Percentiles rank a stretch among this genome's conserved stretches.
These are phyloP conservation scores for Drosophila subquinaria DNA, from an alignment of 2,888 invertebrate genomes.

Conservation along the genomic window DNA sequence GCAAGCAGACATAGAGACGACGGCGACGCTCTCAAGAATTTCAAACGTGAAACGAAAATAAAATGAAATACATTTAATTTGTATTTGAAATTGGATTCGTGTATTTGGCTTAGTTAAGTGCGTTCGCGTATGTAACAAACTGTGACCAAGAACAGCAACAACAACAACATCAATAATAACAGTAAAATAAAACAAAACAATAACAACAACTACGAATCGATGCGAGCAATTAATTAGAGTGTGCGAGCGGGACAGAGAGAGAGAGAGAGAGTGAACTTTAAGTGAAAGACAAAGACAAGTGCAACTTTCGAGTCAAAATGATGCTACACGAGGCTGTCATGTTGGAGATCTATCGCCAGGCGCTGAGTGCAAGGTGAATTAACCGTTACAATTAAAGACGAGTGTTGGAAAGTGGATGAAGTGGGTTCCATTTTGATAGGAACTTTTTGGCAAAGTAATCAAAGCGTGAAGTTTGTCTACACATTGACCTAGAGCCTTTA, in stretches of 20 bases:
- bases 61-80: conserved; percentile 64
- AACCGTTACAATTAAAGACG: conserved; percentile 37
- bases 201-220: conserved; percentile 30
- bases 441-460: no score
- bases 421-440: neutral
- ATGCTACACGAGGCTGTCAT: conserved; percentile 86
- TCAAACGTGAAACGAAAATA: conserved; percentile 56
- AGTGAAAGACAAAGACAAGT: conserved; percentile 19
- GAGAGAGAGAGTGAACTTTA: neutral
- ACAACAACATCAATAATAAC: conserved; percentile 18
- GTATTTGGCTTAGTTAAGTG: conserved; percentile 52
- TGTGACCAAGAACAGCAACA: conserved; percentile 32
- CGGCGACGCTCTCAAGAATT: conserved; percentile 62
- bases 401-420: conserved; percentile 15
- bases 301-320: conserved; percentile 74
- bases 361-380: conserved; percentile 85
- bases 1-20: conserved; percentile 44
- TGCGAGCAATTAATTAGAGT: conserved; percentile 39
- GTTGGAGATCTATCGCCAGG: conserved; percentile 86
- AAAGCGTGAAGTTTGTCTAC: no score
- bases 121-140: conserved; percentile 31
- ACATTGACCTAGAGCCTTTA: no score
- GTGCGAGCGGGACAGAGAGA: neutral
- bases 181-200: conserved; percentile 19
- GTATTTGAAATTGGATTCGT: conserved; percentile 30